Conservation (phyloP, 1,140 invertebrate species). For the Bombus breviceps region DNA sequence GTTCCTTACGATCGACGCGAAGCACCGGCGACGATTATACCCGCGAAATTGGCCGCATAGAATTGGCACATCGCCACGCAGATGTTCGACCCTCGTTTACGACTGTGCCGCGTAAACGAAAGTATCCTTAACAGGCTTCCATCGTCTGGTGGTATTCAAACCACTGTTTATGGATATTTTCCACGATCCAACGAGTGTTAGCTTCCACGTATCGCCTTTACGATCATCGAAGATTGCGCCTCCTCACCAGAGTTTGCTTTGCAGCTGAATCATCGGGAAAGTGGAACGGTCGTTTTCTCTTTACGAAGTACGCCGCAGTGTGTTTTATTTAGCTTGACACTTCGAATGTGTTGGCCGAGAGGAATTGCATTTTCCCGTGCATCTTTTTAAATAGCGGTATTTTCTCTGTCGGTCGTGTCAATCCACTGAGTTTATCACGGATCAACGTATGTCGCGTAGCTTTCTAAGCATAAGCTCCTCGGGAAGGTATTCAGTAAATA, state of each 20-base stretch:
- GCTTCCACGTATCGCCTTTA: neutral
- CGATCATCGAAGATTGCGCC: conserved; percentile 23
- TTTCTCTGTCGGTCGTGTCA: neutral
- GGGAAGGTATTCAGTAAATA: conserved; percentile 41
- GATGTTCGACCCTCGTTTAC: conserved; percentile 33
- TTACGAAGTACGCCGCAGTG: neutral
- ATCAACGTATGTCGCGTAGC: conserved; percentile 51
- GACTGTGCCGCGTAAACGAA: conserved; percentile 37
- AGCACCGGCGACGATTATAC: conserved; percentile 45
- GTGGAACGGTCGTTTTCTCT: conserved; percentile 14
- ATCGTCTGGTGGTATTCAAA: conserved; percentile 3
- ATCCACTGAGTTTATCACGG: conserved; percentile 22
- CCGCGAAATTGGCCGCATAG: conserved; percentile 30
- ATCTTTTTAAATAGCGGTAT: neutral
- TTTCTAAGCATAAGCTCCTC: conserved; percentile 37
- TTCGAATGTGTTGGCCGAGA: neutral
- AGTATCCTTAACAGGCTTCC: conserved; percentile 54
- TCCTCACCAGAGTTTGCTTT: neutral
- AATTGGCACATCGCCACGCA: conserved; percentile 13
- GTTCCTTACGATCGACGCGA: conserved; percentile 54
- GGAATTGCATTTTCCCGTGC: neutral
- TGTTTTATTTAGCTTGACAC: neutral
- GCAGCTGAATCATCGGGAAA: conserved; percentile 25
- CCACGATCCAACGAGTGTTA: conserved; percentile 1
- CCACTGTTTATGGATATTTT: conserved; percentile 19